phyloP scores from a whole-genome alignment of 2,113 vertebrate species.

The Pao palembangensis region DNA sequence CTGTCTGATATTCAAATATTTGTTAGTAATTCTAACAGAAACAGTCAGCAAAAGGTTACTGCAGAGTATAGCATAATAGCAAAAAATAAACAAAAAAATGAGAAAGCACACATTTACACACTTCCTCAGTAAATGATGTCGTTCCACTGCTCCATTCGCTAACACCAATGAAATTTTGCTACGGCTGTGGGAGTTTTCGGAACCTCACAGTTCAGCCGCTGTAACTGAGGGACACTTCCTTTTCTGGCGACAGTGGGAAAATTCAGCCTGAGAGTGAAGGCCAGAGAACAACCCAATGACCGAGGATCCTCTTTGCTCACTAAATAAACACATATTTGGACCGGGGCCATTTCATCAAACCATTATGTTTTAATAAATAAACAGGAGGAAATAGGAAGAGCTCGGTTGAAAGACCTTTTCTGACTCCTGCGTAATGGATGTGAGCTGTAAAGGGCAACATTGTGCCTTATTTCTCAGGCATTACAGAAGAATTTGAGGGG shows the following conservation, averaged over 20 bases:
- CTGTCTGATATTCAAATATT: too few species aligned
- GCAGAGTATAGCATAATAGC: too few species aligned
- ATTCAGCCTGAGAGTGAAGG: constrained; percentile 43
- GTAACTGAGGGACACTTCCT: constrained; percentile 37
- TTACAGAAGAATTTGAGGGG: not conserved
- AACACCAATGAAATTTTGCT: not conserved
- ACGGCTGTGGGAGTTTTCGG: constrained; percentile 9
- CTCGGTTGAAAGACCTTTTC: constrained; percentile 37
- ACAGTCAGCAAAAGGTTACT: too few species aligned
- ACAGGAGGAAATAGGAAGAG: constrained; percentile 61
- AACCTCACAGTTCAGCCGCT: constrained; percentile 22
- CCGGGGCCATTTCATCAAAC: constrained; percentile 52
- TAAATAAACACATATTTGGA: constrained; percentile 70
- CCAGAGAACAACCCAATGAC: constrained; percentile 58
- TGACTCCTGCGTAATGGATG: constrained; percentile 35
- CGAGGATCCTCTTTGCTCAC: constrained; percentile 55
- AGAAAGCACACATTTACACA: too few species aligned
- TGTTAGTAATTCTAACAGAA: too few species aligned
- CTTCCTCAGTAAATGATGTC: too few species aligned
- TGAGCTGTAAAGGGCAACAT: constrained; percentile 20
- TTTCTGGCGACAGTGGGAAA: constrained; percentile 65
- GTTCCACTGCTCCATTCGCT: not conserved
- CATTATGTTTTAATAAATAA: constrained; percentile 66
- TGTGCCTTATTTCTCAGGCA: constrained; percentile 33
- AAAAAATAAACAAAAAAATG: too few species aligned